These are phyloP conservation scores for Hypsopygia costalis DNA, from an alignment of 2,888 invertebrate genomes.

Conservation along the genomic window DNA sequence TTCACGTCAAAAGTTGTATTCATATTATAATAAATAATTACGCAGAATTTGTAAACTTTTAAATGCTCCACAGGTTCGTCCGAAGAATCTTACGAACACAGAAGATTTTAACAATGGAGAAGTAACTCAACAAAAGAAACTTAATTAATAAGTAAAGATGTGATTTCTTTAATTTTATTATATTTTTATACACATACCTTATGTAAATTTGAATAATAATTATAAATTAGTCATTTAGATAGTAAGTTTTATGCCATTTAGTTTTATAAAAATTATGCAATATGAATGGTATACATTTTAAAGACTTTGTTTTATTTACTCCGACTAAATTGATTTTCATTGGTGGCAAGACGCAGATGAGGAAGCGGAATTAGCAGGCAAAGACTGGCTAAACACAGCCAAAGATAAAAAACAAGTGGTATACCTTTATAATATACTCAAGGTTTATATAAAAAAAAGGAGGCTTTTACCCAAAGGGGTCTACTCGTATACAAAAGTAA, in stretches of 20 bases:
- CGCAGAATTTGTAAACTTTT: no score
- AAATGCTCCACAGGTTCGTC: slow-evolving; percentile 54
- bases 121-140: slow-evolving; percentile 28
- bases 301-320: slow-evolving; percentile 15
- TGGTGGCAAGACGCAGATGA: no score
- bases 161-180: slow-evolving; percentile 61
- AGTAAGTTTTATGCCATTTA: slow-evolving; percentile 49
- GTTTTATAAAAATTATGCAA: slow-evolving; percentile 41
- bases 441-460: no score
- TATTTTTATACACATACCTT: slow-evolving; percentile 41
- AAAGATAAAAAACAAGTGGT: no score
- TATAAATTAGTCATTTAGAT: slow-evolving; percentile 67
- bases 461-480: no score
- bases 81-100: slow-evolving; percentile 71
- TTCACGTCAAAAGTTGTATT: no score
- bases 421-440: no score
- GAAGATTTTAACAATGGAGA: slow-evolving; percentile 25
- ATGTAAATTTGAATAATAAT: slow-evolving; percentile 40
- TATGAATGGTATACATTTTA: slow-evolving; percentile 34
- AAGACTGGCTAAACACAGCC: no score
- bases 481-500: no score
- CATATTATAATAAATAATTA: no score
- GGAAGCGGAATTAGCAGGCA: no score
- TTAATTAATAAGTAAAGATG: slow-evolving; percentile 57
- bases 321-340: no score